Evolutionary conservation across 2,797 vertebrate species (phyloP), one percentile per base, ranked within the genome.

Genomic region (Huso huso): DNA sequence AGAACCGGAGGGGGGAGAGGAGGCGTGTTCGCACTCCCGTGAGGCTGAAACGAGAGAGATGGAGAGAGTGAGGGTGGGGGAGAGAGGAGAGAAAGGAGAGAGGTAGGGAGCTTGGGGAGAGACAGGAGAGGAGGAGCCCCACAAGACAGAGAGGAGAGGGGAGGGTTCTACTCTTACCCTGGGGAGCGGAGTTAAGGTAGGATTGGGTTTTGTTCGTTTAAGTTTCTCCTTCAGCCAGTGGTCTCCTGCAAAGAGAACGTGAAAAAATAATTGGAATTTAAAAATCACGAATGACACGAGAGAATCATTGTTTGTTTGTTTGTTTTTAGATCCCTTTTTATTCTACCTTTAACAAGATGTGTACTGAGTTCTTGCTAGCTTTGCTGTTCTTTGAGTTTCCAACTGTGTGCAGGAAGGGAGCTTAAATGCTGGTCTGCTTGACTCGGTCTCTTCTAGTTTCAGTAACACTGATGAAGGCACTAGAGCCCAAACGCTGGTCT

Each of bases 81-180:
- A 4, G 10, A 15, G 18, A 13, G 1, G 6, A 4, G 10, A 15
- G 18, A 13, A 12, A 8, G 7, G 61, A 10, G 49, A 11, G 48
- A 13, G 49, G 11, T 50, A 2, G 51, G 18, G 48, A 3, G 62
- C 23, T n/a, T 10, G 10, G 7, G 15, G 7, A 55, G n/a, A 57
- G 61, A 49, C 2, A 11, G 8, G 53, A 37, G 4, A 23, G 10
- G 48, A n/a, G n/a, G 51, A 10, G n/a, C 49, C 53, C n/a, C 10
- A 37, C 8, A 77, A 73, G 79, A 67, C 51, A 65, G 11, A 52
- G 7, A 66, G 70, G 75, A 10, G 49, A 13, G 48, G n/a, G 49
- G 15, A 23, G 50, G 8, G 7, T 13, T 10, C 49, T 62, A 13
- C 18, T 78, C 84, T 86, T 85, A 90, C 88, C 55, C 60, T 48